Base-by-base conservation (phyloP, 2,888 invertebrate species). In the Eupithecia subumbrata region DNA sequence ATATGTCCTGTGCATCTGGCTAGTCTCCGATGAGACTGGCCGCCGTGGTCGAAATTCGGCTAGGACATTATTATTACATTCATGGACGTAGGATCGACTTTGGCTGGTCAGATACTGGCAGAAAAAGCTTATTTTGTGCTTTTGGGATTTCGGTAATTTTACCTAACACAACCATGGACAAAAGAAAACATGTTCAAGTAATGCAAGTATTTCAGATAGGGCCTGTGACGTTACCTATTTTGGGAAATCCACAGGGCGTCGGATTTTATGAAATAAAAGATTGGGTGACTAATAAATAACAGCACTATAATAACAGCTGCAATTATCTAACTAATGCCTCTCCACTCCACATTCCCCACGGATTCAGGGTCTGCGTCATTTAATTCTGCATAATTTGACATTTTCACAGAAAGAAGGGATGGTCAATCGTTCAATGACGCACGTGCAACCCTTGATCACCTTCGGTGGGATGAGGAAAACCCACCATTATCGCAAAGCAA, bases 391-490 rank as follows among this genome's bases (percentile, higher is more conserved):
- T 80, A 81, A 78, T 82, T 78, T 80, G 71, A 77, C 52, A 77
- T 77, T 86, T 84, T 83, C 79, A 80, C 78, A 78, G 84, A 84
- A 85, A 82, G 80, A 84, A 89, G 90, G 90, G 90, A 87, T 83
- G 86, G 80, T 82, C 81, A 79, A 78, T 78, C 76, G 76, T 82
- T 68, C 81, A 83, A 81, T 91, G 91, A 91, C 92, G 92, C 90
- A 91, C 84, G 75, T 75, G 80, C 84, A 77, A 81, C 88, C 89
- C 90, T 85, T 75, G 89, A 81, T 91, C 85, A 90, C 91, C 90
- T 92, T 92, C 89, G 75, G 75, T 37, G 52, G 73, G 79, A 83
- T 79, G 83, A 88, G 91, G 87, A 92, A 92, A 92, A 91, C 89
- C 91, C 87, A 85, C 56, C 72, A 45, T 66, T 68, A 64, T 34